Conservation (phyloP, 2,797 vertebrate genomes). For the Halcyon smyrnensis region DNA sequence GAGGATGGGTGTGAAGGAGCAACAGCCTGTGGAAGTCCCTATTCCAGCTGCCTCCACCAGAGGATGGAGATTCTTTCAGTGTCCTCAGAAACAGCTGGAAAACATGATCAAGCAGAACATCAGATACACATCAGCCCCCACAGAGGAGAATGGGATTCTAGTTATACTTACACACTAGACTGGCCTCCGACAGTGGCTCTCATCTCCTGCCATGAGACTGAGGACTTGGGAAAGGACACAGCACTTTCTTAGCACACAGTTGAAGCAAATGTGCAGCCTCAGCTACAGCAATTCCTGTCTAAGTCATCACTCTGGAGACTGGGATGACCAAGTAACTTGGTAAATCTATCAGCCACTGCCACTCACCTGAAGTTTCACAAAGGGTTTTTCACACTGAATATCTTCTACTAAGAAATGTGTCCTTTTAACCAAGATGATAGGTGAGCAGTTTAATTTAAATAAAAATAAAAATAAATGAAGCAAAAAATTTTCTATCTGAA, state of each 20-base stretch:
- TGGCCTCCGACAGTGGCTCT: background rate
- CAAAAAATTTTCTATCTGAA: background rate
- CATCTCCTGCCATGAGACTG: background rate
- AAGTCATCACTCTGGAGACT: background rate
- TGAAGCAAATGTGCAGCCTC: fast-evolving
- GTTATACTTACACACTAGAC: background rate
- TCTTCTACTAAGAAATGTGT: background rate
- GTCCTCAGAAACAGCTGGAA: background rate
- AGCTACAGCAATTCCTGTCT: background rate
- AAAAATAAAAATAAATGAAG: background rate
- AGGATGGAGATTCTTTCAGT: background rate
- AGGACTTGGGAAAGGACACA: background rate
- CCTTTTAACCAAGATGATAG: background rate
- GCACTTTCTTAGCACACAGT: background rate
- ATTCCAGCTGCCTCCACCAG: background rate
- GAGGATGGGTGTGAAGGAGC: background rate
- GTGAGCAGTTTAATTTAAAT: background rate
- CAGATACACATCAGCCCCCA: background rate
- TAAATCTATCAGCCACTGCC: background rate
- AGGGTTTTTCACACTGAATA: background rate
- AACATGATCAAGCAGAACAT: background rate
- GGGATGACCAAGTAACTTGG: background rate
- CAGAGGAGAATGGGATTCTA: fast-evolving
- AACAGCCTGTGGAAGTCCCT: background rate
- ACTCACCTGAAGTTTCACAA: background rate